Conservation (phyloP, 2,888 invertebrate genomes). For the Biston betularia region DNA sequence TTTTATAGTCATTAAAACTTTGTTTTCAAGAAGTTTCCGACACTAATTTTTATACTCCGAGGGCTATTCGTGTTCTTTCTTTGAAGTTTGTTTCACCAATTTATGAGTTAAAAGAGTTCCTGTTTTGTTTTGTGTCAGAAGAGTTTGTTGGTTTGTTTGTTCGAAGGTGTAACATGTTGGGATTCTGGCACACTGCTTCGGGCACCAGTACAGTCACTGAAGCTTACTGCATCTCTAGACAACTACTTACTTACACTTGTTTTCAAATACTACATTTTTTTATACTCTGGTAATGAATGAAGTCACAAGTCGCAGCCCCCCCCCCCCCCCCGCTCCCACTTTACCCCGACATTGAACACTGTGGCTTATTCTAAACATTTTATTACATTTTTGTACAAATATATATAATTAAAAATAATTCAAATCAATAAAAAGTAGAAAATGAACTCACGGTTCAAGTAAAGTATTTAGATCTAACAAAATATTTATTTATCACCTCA, state of each 20-base stretch:
- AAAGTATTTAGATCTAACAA: no score
- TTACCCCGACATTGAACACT: background rate
- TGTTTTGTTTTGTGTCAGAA: background rate
- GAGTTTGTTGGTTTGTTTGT: no score
- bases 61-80: background rate
- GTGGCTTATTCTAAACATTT: background rate
- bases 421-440: no score
- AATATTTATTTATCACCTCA: no score
- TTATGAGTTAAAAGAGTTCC: background rate
- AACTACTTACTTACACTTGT: no score
- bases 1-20: background rate
- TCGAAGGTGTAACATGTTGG: no score
- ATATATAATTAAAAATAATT: no score
- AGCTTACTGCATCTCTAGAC: no score
- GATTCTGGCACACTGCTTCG: no score
- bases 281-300: background rate
- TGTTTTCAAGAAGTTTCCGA: background rate
- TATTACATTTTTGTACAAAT: background rate
- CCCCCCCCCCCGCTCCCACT: background rate
- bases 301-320: background rate
- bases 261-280: no score
- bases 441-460: no score
- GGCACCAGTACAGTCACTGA: no score
- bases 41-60: background rate
- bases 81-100: conserved; percentile 4